phyloP scores from a whole-genome alignment of 1,140 invertebrate species.

The Augochlora pura region DNA sequence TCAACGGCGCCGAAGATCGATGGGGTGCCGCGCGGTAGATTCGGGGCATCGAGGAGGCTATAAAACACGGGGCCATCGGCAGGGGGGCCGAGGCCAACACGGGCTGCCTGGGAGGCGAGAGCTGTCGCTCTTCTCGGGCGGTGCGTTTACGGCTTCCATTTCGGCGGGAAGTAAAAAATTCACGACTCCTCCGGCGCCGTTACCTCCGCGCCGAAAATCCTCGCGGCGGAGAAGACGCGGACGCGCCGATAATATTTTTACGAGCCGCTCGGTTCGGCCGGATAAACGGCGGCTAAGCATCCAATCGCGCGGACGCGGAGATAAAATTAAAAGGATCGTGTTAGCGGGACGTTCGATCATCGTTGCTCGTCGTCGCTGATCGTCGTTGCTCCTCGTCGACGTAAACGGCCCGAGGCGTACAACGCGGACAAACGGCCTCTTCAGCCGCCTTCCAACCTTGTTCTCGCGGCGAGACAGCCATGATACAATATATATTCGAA shows the following conservation, averaged over 20 bases:
- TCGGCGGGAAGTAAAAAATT: background rate
- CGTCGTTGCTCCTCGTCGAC: too few relatives aligned
- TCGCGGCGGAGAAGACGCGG: too few relatives aligned
- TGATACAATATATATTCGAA: too few relatives aligned
- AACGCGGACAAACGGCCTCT: background rate
- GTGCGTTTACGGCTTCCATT: background rate
- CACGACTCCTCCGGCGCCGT: background rate
- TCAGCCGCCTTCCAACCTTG: too few relatives aligned
- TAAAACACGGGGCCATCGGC: background rate
- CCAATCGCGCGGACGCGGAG: too few relatives aligned
- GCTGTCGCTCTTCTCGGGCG: too few relatives aligned
- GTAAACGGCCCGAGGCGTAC: background rate
- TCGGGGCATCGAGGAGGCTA: background rate
- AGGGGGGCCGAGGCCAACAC: background rate
- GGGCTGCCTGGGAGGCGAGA: background rate
- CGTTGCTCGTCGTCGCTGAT: too few relatives aligned
- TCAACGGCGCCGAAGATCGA: slow-evolving; percentile 19
- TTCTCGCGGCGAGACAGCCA: too few relatives aligned
- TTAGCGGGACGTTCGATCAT: too few relatives aligned
- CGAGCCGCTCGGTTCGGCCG: too few relatives aligned
- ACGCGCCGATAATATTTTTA: slow-evolving; percentile 2
- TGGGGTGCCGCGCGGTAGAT: slow-evolving; percentile 15
- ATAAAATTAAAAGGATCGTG: too few relatives aligned
- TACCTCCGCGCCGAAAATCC: background rate
- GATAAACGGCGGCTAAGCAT: too few relatives aligned